phyloP scores from a whole-genome alignment of 2,113 vertebrate genomes.

The Tilapia sparmanii region DNA sequence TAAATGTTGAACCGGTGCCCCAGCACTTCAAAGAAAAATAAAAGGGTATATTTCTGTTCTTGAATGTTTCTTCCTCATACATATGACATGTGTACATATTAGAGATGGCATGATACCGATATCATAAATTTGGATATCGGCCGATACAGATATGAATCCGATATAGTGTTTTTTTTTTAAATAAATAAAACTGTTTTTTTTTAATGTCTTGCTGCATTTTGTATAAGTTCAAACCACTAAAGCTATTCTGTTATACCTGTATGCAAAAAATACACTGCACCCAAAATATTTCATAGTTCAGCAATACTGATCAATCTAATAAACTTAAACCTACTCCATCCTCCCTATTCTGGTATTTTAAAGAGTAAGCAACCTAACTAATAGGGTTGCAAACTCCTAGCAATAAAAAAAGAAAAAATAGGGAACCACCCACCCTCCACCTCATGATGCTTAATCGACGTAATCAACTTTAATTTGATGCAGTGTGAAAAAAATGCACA shows the following conservation, averaged over 20 bases:
- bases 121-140: not conserved
- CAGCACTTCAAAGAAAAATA: not conserved
- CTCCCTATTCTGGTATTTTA: not conserved
- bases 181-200: not conserved
- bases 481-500: too few species aligned
- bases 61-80: not conserved
- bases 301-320: accelerated
- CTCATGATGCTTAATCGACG: too few species aligned
- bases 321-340: accelerated
- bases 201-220: not conserved
- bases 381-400: not conserved
- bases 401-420: too few species aligned
- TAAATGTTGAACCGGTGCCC: not conserved
- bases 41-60: not conserved
- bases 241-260: not conserved
- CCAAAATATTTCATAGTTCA: not conserved
- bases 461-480: too few species aligned
- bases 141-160: not conserved
- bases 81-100: not conserved
- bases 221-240: not conserved
- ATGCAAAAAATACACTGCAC: not conserved
- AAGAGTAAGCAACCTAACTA: not conserved
- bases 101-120: not conserved
- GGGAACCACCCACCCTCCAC: too few species aligned
- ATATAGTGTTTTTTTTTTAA: not conserved